These are phyloP conservation scores for Acanthornis magna DNA, from an alignment of 2,797 vertebrate species.

Conservation along the genomic window DNA sequence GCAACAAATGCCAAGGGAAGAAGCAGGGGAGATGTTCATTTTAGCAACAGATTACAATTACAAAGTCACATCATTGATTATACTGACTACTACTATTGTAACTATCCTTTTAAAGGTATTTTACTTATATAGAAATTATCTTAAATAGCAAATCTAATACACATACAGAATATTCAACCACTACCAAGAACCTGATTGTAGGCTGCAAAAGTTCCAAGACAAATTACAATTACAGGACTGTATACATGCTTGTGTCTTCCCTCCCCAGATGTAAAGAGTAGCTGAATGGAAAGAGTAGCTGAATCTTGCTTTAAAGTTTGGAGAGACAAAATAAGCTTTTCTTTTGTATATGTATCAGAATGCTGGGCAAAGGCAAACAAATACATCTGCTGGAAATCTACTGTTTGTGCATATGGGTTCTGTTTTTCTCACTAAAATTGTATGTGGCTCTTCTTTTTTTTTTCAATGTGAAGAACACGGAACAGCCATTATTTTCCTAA, in stretches of 20 bases:
- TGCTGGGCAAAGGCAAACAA: background rate
- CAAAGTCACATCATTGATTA: background rate
- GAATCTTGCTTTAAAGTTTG: background rate
- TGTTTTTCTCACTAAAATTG: background rate
- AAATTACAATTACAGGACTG: background rate
- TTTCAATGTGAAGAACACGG: background rate
- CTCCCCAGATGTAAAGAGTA: background rate
- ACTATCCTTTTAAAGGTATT: background rate
- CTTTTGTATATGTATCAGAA: background rate
- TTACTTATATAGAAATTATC: background rate
- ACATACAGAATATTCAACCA: background rate
- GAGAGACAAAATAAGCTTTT: background rate
- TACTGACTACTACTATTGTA: background rate
- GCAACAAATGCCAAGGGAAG: background rate
- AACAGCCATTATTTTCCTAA: background rate
- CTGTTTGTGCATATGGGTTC: background rate
- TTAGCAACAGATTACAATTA: constrained; percentile 51
- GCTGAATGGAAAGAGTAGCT: background rate
- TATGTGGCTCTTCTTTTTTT: background rate
- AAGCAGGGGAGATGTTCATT: background rate
- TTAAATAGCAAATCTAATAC: background rate
- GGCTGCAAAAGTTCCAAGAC: background rate
- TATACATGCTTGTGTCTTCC: background rate
- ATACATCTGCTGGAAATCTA: background rate
- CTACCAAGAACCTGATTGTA: background rate